These are phyloP conservation scores for Pelodiscus sinensis DNA, from an alignment of 2,113 vertebrate genomes.

Conservation along the genomic window DNA sequence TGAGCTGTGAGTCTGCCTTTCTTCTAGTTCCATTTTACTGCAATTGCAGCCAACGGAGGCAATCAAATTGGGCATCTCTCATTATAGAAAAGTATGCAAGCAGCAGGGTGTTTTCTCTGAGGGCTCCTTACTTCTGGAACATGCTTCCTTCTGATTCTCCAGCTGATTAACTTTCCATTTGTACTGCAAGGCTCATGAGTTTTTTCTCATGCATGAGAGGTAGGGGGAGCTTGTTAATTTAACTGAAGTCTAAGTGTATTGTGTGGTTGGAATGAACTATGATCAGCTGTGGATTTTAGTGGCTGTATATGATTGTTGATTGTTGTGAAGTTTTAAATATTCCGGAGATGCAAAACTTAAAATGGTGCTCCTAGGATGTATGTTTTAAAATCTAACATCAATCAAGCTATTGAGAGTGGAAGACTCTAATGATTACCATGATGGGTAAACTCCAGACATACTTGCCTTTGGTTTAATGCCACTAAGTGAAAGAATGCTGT, in stretches of 20 bases:
- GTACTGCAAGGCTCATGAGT: neutral
- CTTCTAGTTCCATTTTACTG: accelerated
- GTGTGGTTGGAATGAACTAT: neutral
- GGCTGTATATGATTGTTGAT: neutral
- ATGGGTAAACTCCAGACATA: neutral
- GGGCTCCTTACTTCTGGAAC: accelerated
- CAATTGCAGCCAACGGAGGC: neutral
- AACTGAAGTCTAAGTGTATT: neutral
- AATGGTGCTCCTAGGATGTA: neutral
- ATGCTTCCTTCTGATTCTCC: neutral
- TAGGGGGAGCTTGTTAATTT: neutral
- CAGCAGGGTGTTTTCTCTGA: accelerated
- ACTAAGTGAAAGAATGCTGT: neutral
- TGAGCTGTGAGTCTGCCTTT: neutral
- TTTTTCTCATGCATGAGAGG: no score
- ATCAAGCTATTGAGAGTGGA: neutral
- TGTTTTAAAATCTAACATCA: neutral
- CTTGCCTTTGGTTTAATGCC: neutral
- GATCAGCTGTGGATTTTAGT: neutral
- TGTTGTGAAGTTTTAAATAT: neutral
- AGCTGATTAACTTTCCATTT: neutral
- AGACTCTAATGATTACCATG: neutral
- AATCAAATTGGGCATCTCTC: neutral
- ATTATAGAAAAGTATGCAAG: neutral
- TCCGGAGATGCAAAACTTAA: neutral